These are phyloP conservation scores for Steinernema hermaphroditum DNA, from an alignment of 2,888 invertebrate genomes.

Conservation along the genomic window DNA sequence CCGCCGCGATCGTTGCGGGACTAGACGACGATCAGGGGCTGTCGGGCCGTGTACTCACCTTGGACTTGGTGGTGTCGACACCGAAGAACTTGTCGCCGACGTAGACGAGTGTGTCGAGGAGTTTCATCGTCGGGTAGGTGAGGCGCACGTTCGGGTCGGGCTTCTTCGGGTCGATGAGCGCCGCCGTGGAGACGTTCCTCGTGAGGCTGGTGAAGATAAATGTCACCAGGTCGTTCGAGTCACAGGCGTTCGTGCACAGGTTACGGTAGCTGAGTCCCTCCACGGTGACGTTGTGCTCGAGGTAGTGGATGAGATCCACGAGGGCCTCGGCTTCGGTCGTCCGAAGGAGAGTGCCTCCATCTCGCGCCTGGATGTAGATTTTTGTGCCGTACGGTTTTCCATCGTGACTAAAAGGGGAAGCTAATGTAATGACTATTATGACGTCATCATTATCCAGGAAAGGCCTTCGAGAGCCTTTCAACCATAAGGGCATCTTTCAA, in stretches of 20 bases:
- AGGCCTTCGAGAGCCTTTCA: too few relatives aligned
- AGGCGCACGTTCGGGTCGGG: constrained; percentile 1
- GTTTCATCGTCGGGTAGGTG: constrained; percentile 17
- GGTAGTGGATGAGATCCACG: neutral
- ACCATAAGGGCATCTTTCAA: too few relatives aligned
- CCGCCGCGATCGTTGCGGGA: constrained; percentile 9
- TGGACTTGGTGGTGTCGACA: neutral
- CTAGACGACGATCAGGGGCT: neutral
- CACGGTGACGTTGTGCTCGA: neutral
- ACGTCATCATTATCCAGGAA: too few relatives aligned
- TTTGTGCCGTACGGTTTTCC: constrained; percentile 2
- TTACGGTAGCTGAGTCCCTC: neutral
- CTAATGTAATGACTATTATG: too few relatives aligned
- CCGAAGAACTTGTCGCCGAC: constrained; percentile 23
- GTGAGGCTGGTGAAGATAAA: constrained; percentile 6
- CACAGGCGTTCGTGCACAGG: neutral
- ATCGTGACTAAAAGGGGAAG: neutral
- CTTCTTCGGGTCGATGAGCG: neutral
- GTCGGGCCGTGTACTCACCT: too few relatives aligned
- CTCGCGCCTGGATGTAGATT: neutral
- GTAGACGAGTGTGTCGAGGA: neutral
- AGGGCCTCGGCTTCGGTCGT: neutral
- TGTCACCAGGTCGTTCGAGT: constrained; percentile 7
- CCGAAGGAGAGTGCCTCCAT: neutral
- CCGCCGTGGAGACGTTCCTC: neutral